A percentile compares a stretch with the other conserved stretches of the same genome.
Evolutionary conservation across 2,113 vertebrate species (phyloP).

Genomic region (Hassar affinis): DNA sequence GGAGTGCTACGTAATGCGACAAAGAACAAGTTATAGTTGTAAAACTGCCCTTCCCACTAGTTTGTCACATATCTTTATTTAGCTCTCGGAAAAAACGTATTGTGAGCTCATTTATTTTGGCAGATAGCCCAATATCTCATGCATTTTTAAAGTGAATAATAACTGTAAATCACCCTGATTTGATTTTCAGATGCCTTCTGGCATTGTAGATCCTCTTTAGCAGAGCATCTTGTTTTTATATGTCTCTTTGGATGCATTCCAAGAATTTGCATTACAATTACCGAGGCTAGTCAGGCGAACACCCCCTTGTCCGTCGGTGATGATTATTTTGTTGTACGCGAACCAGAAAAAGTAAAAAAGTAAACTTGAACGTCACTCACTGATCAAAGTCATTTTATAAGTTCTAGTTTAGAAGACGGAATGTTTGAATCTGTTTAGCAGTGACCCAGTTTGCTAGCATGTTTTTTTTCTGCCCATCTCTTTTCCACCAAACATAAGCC

Average conservation of each 20-base stretch:
- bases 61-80: neutral
- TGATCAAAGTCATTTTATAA: slow-evolving; percentile 8
- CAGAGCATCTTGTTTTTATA: slow-evolving; percentile 59
- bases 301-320: neutral
- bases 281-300: neutral
- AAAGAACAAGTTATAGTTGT: neutral
- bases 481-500: slow-evolving; percentile 34
- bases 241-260: slow-evolving; percentile 64
- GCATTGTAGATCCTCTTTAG: slow-evolving; percentile 52
- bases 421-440: slow-evolving; percentile 43
- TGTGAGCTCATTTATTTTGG: slow-evolving; percentile 22
- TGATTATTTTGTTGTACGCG: neutral
- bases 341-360: slow-evolving; percentile 4
- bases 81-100: neutral
- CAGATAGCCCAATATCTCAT: slow-evolving; percentile 33
- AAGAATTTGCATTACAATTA: slow-evolving; percentile 30
- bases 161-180: slow-evolving; percentile 65
- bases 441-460: slow-evolving; percentile 35
- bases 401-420: neutral
- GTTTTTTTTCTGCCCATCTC: slow-evolving; percentile 26
- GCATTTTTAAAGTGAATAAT: slow-evolving; percentile 57
- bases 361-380: neutral
- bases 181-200: slow-evolving; percentile 58
- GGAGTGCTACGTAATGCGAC: neutral
- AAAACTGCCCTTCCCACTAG: neutral